phyloP scores from a whole-genome alignment of 2,888 invertebrate species.

The Perizoma flavofasciatum region DNA sequence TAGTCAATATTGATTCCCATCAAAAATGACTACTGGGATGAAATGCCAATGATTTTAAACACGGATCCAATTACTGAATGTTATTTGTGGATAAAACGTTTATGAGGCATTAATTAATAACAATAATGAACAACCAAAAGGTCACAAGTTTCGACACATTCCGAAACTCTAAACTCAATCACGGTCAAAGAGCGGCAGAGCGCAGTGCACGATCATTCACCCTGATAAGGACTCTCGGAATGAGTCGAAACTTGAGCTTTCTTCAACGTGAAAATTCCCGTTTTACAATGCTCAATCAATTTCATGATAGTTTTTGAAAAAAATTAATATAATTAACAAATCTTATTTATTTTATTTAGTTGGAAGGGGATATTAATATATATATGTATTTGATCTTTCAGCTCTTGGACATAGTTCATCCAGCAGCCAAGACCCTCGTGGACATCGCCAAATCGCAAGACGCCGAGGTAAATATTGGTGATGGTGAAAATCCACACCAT shows the following conservation, averaged over 20 bases:
- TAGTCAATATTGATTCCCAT: too few relatives aligned
- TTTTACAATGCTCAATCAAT: too few relatives aligned
- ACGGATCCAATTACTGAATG: conserved; percentile 42
- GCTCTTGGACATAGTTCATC: conserved; percentile 98
- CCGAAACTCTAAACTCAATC: neutral
- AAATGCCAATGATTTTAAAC: conserved; percentile 41
- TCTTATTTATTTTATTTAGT: too few relatives aligned
- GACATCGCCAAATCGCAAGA: conserved; percentile 99
- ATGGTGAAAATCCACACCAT: too few relatives aligned
- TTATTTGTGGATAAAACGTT: conserved; percentile 37
- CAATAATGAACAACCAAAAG: neutral
- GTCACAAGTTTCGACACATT: neutral
- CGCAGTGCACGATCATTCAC: too few relatives aligned
- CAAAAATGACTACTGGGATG: neutral
- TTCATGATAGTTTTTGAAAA: too few relatives aligned
- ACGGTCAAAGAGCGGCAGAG: too few relatives aligned
- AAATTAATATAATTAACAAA: too few relatives aligned
- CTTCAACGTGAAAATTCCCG: too few relatives aligned
- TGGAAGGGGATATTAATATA: too few relatives aligned
- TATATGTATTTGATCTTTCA: conserved; percentile 42
- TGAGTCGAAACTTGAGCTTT: too few relatives aligned
- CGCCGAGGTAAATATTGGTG: conserved; percentile 89
- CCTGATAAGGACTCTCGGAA: too few relatives aligned
- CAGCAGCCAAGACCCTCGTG: conserved; percentile 98
- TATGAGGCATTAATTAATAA: conserved; percentile 36